A percentile compares a stretch with the other conserved stretches of the same genome.
phyloP scores from a whole-genome alignment of 2,888 invertebrate species.

The Lacanobia wlatinum region DNA sequence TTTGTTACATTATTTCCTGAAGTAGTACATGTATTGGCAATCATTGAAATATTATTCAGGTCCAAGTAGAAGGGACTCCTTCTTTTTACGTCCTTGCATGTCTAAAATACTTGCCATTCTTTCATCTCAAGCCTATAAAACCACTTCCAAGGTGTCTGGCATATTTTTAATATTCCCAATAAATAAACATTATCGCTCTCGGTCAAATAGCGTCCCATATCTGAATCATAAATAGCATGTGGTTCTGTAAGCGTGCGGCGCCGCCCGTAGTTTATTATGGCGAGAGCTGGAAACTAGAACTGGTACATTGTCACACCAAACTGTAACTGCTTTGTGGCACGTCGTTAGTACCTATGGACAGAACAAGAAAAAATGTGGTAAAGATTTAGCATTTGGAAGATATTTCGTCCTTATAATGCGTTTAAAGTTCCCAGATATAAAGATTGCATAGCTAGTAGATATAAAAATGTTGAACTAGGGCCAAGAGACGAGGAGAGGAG shows the following conservation, averaged over 20 bases:
- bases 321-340: constrained; percentile 23
- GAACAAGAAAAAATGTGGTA: background rate
- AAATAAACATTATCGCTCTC: constrained; percentile 60
- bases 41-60: background rate
- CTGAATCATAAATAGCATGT: constrained; percentile 71
- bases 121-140: constrained; percentile 39
- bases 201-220: constrained; percentile 63
- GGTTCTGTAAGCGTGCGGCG: constrained; percentile 65
- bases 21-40: background rate
- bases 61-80: background rate
- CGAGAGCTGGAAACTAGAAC: constrained; percentile 71
- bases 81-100: background rate
- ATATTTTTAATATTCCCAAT: constrained; percentile 57
- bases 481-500: too few relatives aligned
- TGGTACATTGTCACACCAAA: constrained; percentile 55
- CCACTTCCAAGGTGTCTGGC: constrained; percentile 39
- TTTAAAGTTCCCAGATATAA: too few relatives aligned
- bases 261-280: constrained; percentile 70
- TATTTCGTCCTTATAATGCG: too few relatives aligned
- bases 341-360: background rate
- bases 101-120: constrained; percentile 21
- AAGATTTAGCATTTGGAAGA: too few relatives aligned
- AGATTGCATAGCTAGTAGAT: too few relatives aligned
- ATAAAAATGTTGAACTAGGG: too few relatives aligned
- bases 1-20: background rate